Conservation (phyloP, 2,888 invertebrate genomes). For the Caenorhabditis virilis region DNA sequence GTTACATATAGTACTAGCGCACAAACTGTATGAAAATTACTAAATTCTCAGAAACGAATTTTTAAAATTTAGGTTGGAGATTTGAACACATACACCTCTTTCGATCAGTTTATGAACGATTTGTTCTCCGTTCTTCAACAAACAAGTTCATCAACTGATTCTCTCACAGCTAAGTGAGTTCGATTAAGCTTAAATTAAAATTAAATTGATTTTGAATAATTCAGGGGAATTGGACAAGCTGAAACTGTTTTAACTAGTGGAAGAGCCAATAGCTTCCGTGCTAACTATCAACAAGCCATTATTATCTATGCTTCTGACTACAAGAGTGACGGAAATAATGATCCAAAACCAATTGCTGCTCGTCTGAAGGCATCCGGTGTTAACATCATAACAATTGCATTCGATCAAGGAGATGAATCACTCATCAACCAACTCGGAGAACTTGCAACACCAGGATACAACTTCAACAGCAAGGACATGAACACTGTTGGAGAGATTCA, state of each 20-base stretch:
- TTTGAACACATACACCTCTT: slow-evolving; percentile 11
- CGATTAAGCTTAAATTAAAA: background rate
- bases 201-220: background rate
- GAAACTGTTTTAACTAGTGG: slow-evolving; percentile 12
- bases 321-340: slow-evolving; percentile 3
- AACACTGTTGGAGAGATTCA: slow-evolving; percentile 33
- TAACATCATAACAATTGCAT: slow-evolving; percentile 31
- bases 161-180: background rate
- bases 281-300: slow-evolving; percentile 21
- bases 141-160: slow-evolving; percentile 1
- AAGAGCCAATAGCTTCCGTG: background rate
- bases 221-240: slow-evolving; percentile 19
- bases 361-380: slow-evolving; percentile 26
- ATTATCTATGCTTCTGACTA: slow-evolving; percentile 31
- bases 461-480: slow-evolving; percentile 18
- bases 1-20: slow-evolving; percentile 20
- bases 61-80: slow-evolving; percentile 1
- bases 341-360: slow-evolving; percentile 25
- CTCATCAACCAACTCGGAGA: slow-evolving; percentile 10
- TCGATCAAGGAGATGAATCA: slow-evolving; percentile 26
- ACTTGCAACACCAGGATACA: slow-evolving; percentile 18
- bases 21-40: background rate
- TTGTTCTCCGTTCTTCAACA: slow-evolving; percentile 4
- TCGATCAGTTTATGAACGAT: slow-evolving; percentile 17
- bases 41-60: background rate